Percentiles rank a stretch among this genome's conserved stretches.
Conservation (phyloP, 2,888 invertebrate species). For the Synanthedon vespiformis region DNA sequence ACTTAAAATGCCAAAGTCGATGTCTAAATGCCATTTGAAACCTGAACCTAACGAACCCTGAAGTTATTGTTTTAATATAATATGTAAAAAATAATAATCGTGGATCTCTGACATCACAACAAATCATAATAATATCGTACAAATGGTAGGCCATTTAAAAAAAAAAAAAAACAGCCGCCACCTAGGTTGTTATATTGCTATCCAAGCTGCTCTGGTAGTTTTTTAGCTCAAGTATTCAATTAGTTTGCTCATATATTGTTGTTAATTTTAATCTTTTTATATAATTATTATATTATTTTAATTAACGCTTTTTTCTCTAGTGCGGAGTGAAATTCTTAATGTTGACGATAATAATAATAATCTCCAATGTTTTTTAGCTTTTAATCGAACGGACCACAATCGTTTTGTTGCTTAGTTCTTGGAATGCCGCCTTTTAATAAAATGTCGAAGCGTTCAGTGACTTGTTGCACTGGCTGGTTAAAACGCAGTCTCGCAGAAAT, state of each 20-base stretch:
- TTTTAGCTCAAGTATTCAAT: slow-evolving; percentile 64
- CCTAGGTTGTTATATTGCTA: slow-evolving; percentile 28
- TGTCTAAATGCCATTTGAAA: slow-evolving; percentile 50
- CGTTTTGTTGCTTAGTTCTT: slow-evolving; percentile 21
- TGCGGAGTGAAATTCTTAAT: slow-evolving; percentile 48
- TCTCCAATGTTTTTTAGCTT: slow-evolving; percentile 44
- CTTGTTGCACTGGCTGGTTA: too few species aligned
- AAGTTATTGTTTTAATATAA: slow-evolving; percentile 31
- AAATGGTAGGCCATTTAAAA: slow-evolving; percentile 63
- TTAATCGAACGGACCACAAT: slow-evolving; percentile 28
- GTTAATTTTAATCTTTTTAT: slow-evolving; percentile 35
- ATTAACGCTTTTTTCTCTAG: slow-evolving; percentile 10
- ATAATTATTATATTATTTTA: neutral
- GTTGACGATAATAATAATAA: slow-evolving; percentile 28
- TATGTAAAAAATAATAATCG: too few species aligned
- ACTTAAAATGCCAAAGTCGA: slow-evolving; percentile 65
- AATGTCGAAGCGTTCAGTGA: too few species aligned
- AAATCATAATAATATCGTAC: slow-evolving; percentile 53
- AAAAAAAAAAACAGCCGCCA: slow-evolving; percentile 31
- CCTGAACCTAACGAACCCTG: slow-evolving; percentile 37
- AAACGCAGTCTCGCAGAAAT: slow-evolving; percentile 5
- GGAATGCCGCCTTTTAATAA: slow-evolving; percentile 2
- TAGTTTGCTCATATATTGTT: slow-evolving; percentile 67
- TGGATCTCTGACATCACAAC: slow-evolving; percentile 62
- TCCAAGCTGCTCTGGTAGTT: slow-evolving; percentile 67